A percentile compares a stretch with the other conserved stretches of the same genome.
phyloP scores from a whole-genome alignment of 2,113 vertebrate species.

The Hydrolagus affinis region DNA sequence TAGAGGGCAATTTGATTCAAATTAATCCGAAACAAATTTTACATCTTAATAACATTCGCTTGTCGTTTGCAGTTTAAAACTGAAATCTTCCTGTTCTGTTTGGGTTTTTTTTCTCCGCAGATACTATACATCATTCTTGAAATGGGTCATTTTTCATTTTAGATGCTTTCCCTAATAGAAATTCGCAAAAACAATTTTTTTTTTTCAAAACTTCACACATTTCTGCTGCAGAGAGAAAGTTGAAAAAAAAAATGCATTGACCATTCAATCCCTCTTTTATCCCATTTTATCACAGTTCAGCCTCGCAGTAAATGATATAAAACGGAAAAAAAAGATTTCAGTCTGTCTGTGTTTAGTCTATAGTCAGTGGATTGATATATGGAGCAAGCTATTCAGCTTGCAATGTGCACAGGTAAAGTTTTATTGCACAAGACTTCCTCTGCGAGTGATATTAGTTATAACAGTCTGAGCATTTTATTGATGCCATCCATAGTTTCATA shows the following conservation, averaged over 20 bases:
- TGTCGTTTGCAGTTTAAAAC: too few species aligned
- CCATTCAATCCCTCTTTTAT: neutral
- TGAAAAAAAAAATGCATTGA: neutral
- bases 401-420: neutral
- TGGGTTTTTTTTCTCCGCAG: neutral
- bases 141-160: neutral
- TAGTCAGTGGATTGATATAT: conserved; percentile 17
- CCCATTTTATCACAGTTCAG: neutral
- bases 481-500: neutral
- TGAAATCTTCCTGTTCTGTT: too few species aligned
- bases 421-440: conserved; percentile 5
- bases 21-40: neutral
- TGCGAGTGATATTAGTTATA: conserved; percentile 17
- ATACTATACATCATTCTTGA: neutral
- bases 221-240: neutral
- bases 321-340: conserved; percentile 4
- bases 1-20: neutral
- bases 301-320: neutral
- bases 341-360: conserved; percentile 27
- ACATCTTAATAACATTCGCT: neutral
- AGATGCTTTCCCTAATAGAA: neutral
- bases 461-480: conserved; percentile 3
- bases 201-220: neutral
- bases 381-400: neutral
- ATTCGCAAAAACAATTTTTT: neutral